phyloP scores from a whole-genome alignment of 2,113 vertebrate species.

The Dromiciops gliroides region DNA sequence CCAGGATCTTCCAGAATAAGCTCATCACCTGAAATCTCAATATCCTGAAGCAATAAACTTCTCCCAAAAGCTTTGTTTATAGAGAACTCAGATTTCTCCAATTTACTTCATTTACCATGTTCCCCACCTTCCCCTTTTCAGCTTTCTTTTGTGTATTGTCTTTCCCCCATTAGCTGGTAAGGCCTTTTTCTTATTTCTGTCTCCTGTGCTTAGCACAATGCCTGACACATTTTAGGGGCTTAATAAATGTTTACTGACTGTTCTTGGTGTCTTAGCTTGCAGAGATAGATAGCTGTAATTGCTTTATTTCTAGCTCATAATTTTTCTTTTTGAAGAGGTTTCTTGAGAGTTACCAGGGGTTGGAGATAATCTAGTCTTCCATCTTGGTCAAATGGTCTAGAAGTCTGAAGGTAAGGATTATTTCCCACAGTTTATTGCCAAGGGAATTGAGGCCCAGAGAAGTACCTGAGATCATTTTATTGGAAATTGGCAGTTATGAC shows the following conservation, averaged over 20 bases:
- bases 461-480: neutral
- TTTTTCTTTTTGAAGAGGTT: neutral
- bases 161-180: neutral
- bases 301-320: neutral
- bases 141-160: neutral
- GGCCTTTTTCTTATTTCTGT: neutral
- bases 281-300: neutral
- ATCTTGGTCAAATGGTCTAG: neutral
- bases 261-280: neutral
- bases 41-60: neutral
- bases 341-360: neutral
- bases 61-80: neutral
- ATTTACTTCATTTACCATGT: neutral
- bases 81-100: neutral
- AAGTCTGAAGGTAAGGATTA: neutral
- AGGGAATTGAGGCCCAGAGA: neutral
- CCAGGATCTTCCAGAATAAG: neutral
- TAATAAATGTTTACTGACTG: neutral
- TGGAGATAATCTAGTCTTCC: neutral
- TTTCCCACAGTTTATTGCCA: neutral
- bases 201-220: neutral
- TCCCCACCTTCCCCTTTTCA: neutral
- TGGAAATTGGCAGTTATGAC: neutral
- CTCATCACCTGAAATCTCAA: neutral
- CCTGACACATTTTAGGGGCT: neutral